Base-by-base conservation (phyloP, 2,113 vertebrate species). In the Paraplagusia blochii region DNA sequence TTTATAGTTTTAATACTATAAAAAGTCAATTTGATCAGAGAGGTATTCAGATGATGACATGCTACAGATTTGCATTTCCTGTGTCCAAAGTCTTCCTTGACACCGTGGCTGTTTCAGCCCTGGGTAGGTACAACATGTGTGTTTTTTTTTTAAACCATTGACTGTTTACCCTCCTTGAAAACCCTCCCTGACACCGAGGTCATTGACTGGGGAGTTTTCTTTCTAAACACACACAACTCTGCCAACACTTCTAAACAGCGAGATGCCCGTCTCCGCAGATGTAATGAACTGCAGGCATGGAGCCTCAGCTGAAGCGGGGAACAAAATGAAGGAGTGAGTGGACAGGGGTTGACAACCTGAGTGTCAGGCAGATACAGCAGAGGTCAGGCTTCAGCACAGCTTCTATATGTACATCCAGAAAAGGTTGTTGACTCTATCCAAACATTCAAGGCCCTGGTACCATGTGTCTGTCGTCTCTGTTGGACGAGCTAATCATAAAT, bases 301-400 rank as follows among this genome's bases (percentile, higher is more conserved):
- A 29, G 6, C 22, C 22, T 6, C 2, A 29, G 22, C 22, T 29
- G 22, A 4, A 2, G 22, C 6, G 6, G 2, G 22, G 6, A 29
- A 29, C 22, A 29, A 29, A 29, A 29, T 6, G 22, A 29, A 29
- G 6, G 22, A 29, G 6, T 29, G 2, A 17, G 22, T 14, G 38
- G 22, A 35, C 34, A 46, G 14, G 12, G 12, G 76, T 83, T 58
- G 77, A 79, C 46, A 66, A 35, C 73, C 69, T 40, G 64, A 1
- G 39, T 74, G 80, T 79, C 40, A 65, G 10, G 44, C n/a, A 40
- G 62, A 82, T 13, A 11, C 61, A 77, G 13, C 8, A 18, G 9
- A 70, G 49, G 63, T 66, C 7, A 46, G 47, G 49, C 58, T 61
- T 69, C 45, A 48, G n/a, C 35, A 12, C 40, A 2, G 5, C 7